Percentiles rank a stretch among this genome's conserved stretches.
Conservation (phyloP, 2,888 invertebrate species). For the Didymodactylos carnosus region DNA sequence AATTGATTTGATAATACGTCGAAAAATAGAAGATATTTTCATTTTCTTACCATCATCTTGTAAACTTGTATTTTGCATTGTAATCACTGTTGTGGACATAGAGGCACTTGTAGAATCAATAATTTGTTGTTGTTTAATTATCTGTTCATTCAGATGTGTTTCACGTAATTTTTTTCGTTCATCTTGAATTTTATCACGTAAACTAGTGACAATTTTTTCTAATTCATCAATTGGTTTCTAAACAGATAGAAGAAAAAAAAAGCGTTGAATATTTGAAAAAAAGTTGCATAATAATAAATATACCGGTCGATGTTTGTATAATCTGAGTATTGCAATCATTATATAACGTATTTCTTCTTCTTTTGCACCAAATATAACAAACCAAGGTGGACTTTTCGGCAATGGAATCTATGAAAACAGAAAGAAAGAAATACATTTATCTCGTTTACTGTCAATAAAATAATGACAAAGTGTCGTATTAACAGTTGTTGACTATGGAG, state of each 20-base stretch:
- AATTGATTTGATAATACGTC: too few species aligned
- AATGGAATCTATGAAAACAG: constrained; percentile 40
- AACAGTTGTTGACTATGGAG: too few species aligned
- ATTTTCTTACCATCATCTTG: background rate
- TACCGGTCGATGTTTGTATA: constrained; percentile 41
- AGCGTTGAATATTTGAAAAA: too few species aligned
- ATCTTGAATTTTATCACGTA: background rate
- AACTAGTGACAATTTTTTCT: background rate
- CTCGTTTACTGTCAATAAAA: too few species aligned
- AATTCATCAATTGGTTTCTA: constrained; percentile 7
- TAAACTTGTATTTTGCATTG: background rate
- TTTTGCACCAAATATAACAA: constrained; percentile 58
- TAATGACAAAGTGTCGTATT: too few species aligned
- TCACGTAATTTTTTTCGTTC: background rate
- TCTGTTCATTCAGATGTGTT: background rate
- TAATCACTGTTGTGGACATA: background rate
- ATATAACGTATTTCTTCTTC: constrained; percentile 66
- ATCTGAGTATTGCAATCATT: constrained; percentile 54
- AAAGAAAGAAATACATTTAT: background rate
- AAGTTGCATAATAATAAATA: too few species aligned
- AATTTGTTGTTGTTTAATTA: background rate
- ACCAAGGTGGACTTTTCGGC: constrained; percentile 75
- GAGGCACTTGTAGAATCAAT: background rate
- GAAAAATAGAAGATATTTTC: background rate
- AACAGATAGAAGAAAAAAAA: too few species aligned